These are phyloP conservation scores for Caenorhabditis angaria DNA, from an alignment of 2,888 invertebrate species.

Conservation along the genomic window DNA sequence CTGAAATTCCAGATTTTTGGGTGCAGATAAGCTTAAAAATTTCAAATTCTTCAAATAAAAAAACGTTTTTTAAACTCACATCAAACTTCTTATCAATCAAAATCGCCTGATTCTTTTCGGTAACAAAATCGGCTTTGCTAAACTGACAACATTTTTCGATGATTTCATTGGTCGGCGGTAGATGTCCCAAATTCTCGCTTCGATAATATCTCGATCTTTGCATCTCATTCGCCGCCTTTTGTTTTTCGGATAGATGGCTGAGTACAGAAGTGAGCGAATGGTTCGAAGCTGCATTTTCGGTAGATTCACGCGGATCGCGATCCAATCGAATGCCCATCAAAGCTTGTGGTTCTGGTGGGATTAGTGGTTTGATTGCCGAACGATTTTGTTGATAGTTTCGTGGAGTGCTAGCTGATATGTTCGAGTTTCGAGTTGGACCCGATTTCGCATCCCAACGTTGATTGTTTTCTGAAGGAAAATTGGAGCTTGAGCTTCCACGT, in stretches of 20 bases:
- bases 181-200: constrained; percentile 9
- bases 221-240: constrained; percentile 5
- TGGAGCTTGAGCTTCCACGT: too few relatives aligned
- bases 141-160: neutral
- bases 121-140: constrained; percentile 11
- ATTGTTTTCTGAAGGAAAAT: too few relatives aligned
- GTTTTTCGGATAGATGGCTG: neutral
- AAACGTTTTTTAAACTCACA: neutral
- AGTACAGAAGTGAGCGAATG: neutral
- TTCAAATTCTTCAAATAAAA: constrained; percentile 1
- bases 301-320: neutral
- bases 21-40: too few relatives aligned
- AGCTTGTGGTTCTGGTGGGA: neutral
- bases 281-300: neutral
- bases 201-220: constrained; percentile 13
- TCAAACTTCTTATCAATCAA: constrained; percentile 6
- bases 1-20: too few relatives aligned
- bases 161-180: constrained; percentile 3
- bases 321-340: neutral
- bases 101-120: constrained; percentile 17
- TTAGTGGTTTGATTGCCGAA: neutral
- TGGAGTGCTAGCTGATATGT: too few relatives aligned
- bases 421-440: too few relatives aligned
- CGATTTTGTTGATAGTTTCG: too few relatives aligned
- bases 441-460: too few relatives aligned